These are phyloP conservation scores for Heterocephalus glaber DNA, from an alignment of 2,113 vertebrate genomes.

Conservation along the genomic window DNA sequence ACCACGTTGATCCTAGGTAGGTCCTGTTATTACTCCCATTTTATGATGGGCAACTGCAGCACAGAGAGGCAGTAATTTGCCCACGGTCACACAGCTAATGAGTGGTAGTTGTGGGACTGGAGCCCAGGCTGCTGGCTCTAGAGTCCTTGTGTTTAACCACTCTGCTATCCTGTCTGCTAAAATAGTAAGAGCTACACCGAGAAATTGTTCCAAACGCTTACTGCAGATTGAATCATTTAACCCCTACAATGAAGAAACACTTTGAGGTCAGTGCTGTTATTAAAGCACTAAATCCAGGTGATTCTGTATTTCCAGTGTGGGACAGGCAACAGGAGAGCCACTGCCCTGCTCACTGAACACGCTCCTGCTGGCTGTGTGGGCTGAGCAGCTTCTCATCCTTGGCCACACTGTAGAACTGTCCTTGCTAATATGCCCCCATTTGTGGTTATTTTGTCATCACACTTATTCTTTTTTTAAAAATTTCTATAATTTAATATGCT, in stretches of 20 bases:
- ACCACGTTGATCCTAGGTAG: not conserved
- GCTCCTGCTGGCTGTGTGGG: not conserved
- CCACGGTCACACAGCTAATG: not conserved
- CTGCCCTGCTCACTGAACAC: not conserved
- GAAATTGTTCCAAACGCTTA: not conserved
- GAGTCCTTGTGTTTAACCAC: not conserved
- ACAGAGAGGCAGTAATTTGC: not conserved
- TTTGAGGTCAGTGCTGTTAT: not conserved
- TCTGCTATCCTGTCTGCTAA: rapidly evolving
- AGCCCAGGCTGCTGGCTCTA: not conserved
- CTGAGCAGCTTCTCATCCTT: not conserved
- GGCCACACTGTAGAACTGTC: not conserved
- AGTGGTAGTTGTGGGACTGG: not conserved
- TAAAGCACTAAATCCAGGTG: not conserved
- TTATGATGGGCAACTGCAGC: not conserved
- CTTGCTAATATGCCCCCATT: not conserved
- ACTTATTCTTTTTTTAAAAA: too few species aligned
- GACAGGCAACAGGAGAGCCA: not conserved
- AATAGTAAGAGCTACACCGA: not conserved
- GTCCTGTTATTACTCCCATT: not conserved
- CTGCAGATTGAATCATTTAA: not conserved
- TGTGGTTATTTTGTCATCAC: not conserved
- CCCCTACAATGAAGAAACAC: not conserved
- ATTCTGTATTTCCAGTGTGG: not conserved
- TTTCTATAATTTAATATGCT: too few species aligned